Conservation (phyloP, 2,113 vertebrate genomes). For the Periophthalmus modestus region DNA sequence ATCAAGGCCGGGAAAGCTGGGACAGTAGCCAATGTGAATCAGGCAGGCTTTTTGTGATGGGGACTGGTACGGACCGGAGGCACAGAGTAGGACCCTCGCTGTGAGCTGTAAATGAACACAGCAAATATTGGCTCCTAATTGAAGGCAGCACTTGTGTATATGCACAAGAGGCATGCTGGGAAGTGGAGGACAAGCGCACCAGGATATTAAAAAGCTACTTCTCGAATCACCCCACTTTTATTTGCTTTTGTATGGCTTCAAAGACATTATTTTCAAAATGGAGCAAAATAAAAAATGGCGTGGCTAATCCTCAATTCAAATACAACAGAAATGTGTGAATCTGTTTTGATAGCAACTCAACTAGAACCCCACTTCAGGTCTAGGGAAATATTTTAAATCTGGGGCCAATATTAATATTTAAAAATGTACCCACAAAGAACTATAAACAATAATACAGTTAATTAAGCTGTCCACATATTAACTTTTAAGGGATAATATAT, state of each 20-base stretch:
- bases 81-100: slow-evolving; percentile 41
- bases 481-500: too few relatives aligned
- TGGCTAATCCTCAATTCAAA: not conserved
- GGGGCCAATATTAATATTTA: not conserved
- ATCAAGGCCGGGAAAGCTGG: slow-evolving; percentile 23
- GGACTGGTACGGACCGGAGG: slow-evolving; percentile 44
- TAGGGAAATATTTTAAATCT: too few relatives aligned
- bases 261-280: not conserved
- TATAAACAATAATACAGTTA: too few relatives aligned
- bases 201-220: slow-evolving; percentile 42
- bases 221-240: slow-evolving; percentile 15
- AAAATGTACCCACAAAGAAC: too few relatives aligned
- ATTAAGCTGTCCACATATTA: too few relatives aligned
- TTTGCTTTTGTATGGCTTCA: not conserved
- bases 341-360: not conserved
- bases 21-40: slow-evolving; percentile 48
- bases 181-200: slow-evolving; percentile 54
- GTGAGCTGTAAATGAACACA: slow-evolving; percentile 54
- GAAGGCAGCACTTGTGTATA: slow-evolving; percentile 54
- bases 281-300: not conserved
- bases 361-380: too few relatives aligned
- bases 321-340: too few relatives aligned
- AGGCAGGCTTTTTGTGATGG: slow-evolving; percentile 38
- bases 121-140: slow-evolving; percentile 66
- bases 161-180: slow-evolving; percentile 47